A percentile compares a stretch with the other conserved stretches of the same genome.
These are phyloP conservation scores for Ochropleura plecta DNA, from an alignment of 2,888 invertebrate genomes.

Conservation along the genomic window DNA sequence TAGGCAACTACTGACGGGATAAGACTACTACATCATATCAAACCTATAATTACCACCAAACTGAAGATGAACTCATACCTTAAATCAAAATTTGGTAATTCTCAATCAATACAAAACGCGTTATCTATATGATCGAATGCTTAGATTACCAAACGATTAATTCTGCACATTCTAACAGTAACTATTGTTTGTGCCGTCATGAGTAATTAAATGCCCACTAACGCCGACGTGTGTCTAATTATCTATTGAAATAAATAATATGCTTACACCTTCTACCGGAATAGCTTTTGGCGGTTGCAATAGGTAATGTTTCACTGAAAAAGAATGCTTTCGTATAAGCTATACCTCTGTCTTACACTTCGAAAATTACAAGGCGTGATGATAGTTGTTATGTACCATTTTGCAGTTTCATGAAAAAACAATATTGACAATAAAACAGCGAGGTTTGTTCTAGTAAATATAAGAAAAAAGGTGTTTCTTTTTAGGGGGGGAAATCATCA, in stretches of 20 bases:
- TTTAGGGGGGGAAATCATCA: too few species aligned
- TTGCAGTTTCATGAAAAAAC: background rate
- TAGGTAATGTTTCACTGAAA: background rate
- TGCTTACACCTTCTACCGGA: conserved; percentile 5
- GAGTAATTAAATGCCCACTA: conserved; percentile 51
- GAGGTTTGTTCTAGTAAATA: background rate
- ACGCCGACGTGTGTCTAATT: conserved; percentile 34
- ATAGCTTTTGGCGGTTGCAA: background rate
- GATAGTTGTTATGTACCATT: too few species aligned
- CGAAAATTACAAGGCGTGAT: too few species aligned
- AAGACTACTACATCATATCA: background rate
- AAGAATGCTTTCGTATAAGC: background rate
- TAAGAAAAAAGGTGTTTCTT: background rate
- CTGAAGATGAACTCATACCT: background rate
- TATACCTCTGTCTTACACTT: too few species aligned
- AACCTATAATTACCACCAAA: conserved; percentile 9
- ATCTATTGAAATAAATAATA: conserved; percentile 30
- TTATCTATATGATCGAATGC: conserved; percentile 32
- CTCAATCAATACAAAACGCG: conserved; percentile 9
- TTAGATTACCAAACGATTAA: conserved; percentile 40
- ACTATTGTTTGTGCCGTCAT: conserved; percentile 38
- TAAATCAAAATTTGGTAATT: conserved; percentile 10
- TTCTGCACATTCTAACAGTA: conserved; percentile 21
- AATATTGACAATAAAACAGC: background rate
- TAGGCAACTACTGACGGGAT: background rate